A percentile compares a stretch with the other conserved stretches of the same genome.
Conservation (phyloP, 2,888 invertebrate species). For the Drosophila niveifrons region DNA sequence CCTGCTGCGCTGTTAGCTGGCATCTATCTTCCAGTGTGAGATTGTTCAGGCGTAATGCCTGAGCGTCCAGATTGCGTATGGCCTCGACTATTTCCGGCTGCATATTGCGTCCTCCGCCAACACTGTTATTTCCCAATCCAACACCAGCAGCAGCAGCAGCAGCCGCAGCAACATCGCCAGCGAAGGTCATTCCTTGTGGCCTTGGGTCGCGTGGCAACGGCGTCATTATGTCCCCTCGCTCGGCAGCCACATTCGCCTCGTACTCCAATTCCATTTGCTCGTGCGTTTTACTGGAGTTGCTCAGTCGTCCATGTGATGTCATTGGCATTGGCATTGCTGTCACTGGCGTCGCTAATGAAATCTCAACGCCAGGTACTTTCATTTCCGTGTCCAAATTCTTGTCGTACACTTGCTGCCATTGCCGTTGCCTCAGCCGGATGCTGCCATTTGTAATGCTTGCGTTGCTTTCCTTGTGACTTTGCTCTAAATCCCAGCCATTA, state of each 20-base stretch:
- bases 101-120: conserved; percentile 56
- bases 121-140: conserved; percentile 2
- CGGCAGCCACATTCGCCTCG: conserved; percentile 81
- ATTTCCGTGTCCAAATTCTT: conserved; percentile 56
- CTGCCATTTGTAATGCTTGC: conserved; percentile 42
- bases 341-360: conserved; percentile 13
- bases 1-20: conserved; percentile 22
- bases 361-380: conserved; percentile 39
- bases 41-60: conserved; percentile 80
- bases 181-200: conserved; percentile 58
- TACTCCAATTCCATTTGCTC: conserved; percentile 84
- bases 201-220: conserved; percentile 75
- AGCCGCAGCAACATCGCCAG: conserved; percentile 16
- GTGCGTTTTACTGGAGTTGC: conserved; percentile 74
- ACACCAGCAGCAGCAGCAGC: conserved; percentile 24
- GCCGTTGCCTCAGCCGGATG: conserved; percentile 34
- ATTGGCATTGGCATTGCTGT: conserved; percentile 1
- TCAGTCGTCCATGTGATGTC: conserved; percentile 21
- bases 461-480: conserved; percentile 1
- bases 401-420: conserved; percentile 7
- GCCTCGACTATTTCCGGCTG: conserved; percentile 83
- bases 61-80: conserved; percentile 80
- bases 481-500: conserved; percentile 34
- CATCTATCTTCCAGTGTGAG: conserved; percentile 63
- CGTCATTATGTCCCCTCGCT: conserved; percentile 86